These are phyloP conservation scores for Megaceryle maxima DNA, from an alignment of 2,113 vertebrate genomes.

Conservation along the genomic window DNA sequence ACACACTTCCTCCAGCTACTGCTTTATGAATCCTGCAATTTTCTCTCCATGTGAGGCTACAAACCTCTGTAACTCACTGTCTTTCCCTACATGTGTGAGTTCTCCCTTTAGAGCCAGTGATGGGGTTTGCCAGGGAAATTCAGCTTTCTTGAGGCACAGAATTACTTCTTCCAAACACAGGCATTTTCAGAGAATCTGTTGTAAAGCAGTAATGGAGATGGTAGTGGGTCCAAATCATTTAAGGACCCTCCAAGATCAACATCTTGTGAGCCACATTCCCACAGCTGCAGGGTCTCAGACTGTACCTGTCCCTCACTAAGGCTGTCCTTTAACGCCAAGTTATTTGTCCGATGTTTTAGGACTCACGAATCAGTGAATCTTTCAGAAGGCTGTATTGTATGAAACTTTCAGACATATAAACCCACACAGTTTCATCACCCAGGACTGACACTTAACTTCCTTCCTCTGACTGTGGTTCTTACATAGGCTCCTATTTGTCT, in stretches of 20 bases:
- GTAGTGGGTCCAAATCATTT: neutral
- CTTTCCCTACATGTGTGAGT: neutral
- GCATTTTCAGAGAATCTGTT: neutral
- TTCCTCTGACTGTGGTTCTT: neutral
- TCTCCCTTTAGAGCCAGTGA: neutral
- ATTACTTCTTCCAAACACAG: slow-evolving; percentile 11
- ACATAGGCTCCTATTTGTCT: neutral
- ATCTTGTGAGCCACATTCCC: neutral
- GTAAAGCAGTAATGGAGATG: neutral
- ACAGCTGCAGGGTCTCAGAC: neutral
- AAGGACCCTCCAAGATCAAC: neutral
- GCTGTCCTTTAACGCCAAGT: neutral
- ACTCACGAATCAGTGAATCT: neutral
- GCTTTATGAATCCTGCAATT: slow-evolving; percentile 36
- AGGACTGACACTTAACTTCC: neutral
- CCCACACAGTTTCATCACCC: neutral
- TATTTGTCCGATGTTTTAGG: neutral
- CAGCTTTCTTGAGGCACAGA: neutral
- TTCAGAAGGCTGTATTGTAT: neutral
- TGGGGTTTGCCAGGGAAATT: neutral
- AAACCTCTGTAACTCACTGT: slow-evolving; percentile 9
- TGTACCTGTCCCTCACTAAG: neutral
- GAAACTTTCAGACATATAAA: neutral
- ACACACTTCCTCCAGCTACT: slow-evolving; percentile 13
- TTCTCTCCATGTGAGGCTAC: slow-evolving; percentile 11